phyloP scores from a whole-genome alignment of 2,888 invertebrate species.

The Candidula unifasciata region DNA sequence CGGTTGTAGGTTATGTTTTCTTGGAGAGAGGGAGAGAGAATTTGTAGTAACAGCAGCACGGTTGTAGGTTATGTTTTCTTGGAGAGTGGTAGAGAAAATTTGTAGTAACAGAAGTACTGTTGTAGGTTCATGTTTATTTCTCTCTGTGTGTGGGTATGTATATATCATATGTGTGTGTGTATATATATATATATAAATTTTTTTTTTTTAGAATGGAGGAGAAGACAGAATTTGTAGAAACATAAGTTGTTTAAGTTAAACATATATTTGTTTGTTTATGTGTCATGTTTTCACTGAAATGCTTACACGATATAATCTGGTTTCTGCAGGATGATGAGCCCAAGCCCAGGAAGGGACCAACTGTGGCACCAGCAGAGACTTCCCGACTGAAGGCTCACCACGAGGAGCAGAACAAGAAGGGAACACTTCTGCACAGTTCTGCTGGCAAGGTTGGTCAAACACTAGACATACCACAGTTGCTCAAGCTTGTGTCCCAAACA shows the following conservation, averaged over 20 bases:
- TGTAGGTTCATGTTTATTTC: too few species aligned
- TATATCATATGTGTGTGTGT: too few species aligned
- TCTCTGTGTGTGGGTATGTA: too few species aligned
- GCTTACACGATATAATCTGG: background rate
- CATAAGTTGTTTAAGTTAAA: too few species aligned
- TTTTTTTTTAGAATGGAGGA: too few species aligned
- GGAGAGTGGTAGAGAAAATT: background rate
- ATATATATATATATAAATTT: too few species aligned
- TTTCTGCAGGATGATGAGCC: slow-evolving; percentile 52
- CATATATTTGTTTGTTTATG: too few species aligned
- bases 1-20: slow-evolving; percentile 29
- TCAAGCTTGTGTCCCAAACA: too few species aligned
- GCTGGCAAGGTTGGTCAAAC: slow-evolving; percentile 3
- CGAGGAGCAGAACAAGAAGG: slow-evolving; percentile 51
- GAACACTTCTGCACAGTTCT: background rate
- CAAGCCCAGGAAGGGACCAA: slow-evolving; percentile 48
- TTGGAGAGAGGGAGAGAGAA: background rate
- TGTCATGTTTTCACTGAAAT: background rate
- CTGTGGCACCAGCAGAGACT: slow-evolving; percentile 6
- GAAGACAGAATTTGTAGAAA: too few species aligned
- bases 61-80: background rate
- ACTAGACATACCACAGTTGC: background rate
- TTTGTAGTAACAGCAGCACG: background rate
- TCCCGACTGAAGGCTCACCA: slow-evolving; percentile 53
- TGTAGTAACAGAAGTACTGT: too few species aligned